Percentiles rank a stretch among this genome's conserved stretches.
Evolutionary conservation across 2,888 invertebrate species (phyloP).

Genomic region (Apodemia zela): DNA sequence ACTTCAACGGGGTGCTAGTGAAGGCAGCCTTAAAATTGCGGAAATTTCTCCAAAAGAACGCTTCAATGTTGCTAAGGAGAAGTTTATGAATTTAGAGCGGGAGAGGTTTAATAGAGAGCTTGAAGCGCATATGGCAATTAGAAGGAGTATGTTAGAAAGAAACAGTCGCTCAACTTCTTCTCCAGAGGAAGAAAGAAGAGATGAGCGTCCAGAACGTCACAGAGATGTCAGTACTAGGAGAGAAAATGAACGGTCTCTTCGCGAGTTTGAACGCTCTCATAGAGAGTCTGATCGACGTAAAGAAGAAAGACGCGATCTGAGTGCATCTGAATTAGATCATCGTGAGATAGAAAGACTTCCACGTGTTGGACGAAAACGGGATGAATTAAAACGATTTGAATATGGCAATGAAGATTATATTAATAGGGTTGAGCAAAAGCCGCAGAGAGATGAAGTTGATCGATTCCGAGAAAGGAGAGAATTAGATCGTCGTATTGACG

Average conservation of each 20-base stretch:
- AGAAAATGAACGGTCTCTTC: conserved; percentile 69
- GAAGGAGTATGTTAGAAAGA: conserved; percentile 73
- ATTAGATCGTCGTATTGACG: conserved; percentile 66
- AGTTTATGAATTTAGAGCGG: conserved; percentile 89
- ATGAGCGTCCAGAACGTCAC: conserved; percentile 71
- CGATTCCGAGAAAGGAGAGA: conserved; percentile 66
- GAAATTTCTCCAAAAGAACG: conserved; percentile 85
- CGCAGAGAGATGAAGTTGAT: conserved; percentile 62
- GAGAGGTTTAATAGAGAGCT: conserved; percentile 82
- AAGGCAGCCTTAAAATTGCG: conserved; percentile 67
- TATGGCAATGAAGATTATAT: conserved; percentile 69
- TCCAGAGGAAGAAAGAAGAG: conserved; percentile 74
- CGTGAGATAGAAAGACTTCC: conserved; percentile 69
- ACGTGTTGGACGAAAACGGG: conserved; percentile 66
- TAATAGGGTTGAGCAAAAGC: conserved; percentile 62
- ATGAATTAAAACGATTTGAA: conserved; percentile 65
- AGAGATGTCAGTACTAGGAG: conserved; percentile 64
- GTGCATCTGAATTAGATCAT: conserved; percentile 49
- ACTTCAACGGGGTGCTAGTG: conserved; percentile 64
- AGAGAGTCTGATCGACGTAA: conserved; percentile 51
- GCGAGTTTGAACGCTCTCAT: conserved; percentile 46
- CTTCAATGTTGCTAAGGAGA: conserved; percentile 92
- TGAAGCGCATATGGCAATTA: conserved; percentile 73
- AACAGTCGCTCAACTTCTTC: conserved; percentile 78
- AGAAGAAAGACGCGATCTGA: conserved; percentile 60